Conservation (phyloP, 2,797 vertebrate species). For the Crax fasciolata region DNA sequence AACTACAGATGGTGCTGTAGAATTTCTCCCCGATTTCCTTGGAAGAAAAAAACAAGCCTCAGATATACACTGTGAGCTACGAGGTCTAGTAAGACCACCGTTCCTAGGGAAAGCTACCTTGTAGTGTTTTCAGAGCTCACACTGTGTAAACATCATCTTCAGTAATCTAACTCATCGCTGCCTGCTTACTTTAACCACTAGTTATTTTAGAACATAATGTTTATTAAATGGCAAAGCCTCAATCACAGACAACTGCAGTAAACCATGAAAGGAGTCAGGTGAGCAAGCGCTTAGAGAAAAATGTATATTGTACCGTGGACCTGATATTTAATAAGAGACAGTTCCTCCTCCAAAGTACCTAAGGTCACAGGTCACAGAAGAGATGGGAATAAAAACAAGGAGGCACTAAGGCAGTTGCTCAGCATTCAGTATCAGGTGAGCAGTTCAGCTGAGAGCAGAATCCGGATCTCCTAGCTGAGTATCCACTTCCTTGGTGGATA, state of each 20-base stretch:
- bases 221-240: background rate
- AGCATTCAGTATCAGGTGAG: background rate
- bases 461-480: background rate
- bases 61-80: background rate
- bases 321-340: background rate
- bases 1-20: background rate
- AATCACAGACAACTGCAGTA: background rate
- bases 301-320: background rate
- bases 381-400: accelerated
- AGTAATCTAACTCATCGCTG: background rate
- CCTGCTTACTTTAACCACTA: background rate
- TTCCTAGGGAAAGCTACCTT: background rate
- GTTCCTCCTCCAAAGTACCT: background rate
- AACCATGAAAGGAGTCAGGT: background rate
- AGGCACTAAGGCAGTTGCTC: background rate
- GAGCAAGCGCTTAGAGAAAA: background rate
- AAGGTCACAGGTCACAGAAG: background rate
- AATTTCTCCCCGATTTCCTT: background rate
- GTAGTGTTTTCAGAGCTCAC: background rate
- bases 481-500: background rate
- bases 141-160: background rate
- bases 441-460: background rate
- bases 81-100: background rate
- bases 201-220: background rate
- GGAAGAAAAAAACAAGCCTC: background rate